These are phyloP conservation scores for Etheostoma nigrum DNA, from an alignment of 2,797 vertebrate genomes.

Conservation along the genomic window DNA sequence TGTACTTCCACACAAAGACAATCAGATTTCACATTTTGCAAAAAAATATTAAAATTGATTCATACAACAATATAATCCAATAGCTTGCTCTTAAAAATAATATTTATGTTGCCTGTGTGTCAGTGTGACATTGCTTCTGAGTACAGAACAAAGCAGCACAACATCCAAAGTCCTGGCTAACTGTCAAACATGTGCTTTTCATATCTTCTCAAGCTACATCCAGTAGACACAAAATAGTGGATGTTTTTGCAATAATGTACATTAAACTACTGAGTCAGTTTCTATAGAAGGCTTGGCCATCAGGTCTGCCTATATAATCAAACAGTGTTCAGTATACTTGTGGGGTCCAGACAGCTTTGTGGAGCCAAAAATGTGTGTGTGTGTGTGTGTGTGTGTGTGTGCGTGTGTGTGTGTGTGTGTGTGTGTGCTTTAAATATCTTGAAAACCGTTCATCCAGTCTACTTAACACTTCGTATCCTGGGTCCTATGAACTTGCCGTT, in stretches of 20 bases:
- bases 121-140: not conserved
- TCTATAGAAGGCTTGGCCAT: not conserved
- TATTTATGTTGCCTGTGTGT: not conserved
- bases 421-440: too few species aligned
- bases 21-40: not conserved
- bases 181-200: slow-evolving; percentile 61
- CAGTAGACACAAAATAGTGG: not conserved
- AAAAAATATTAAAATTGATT: not conserved
- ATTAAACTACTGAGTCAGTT: not conserved
- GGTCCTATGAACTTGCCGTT: too few species aligned
- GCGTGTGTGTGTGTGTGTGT: too few species aligned
- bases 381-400: too few species aligned
- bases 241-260: not conserved
- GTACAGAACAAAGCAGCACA: slow-evolving; percentile 1
- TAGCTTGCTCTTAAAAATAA: too few species aligned
- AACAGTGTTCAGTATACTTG: not conserved
- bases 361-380: too few species aligned
- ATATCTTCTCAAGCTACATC: slow-evolving; percentile 50
- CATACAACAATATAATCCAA: not conserved
- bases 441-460: too few species aligned
- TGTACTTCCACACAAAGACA: not conserved
- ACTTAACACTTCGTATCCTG: too few species aligned
- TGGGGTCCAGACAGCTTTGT: too few species aligned
- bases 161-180: slow-evolving; percentile 19
- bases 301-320: not conserved